Percentiles rank a stretch among this genome's conserved stretches.
phyloP scores from a whole-genome alignment of 2,797 vertebrate species.

The Clangula hyemalis region DNA sequence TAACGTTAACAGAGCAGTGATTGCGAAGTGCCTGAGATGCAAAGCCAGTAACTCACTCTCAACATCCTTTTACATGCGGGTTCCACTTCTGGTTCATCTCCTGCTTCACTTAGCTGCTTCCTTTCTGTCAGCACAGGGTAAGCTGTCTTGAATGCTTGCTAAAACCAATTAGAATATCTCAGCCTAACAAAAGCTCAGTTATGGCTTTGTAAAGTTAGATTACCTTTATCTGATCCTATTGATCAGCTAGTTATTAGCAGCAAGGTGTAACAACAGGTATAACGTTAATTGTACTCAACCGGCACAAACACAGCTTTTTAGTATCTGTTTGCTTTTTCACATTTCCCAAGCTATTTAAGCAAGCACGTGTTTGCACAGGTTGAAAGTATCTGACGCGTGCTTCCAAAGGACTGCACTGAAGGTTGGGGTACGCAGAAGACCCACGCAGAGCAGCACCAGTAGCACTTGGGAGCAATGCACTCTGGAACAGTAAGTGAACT shows the following conservation, averaged over 20 bases:
- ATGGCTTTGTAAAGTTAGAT: background rate
- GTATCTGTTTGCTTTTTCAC: background rate
- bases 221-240: background rate
- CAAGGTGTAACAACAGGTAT: background rate
- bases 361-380: background rate
- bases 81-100: background rate
- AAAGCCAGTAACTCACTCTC: background rate
- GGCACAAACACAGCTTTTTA: background rate
- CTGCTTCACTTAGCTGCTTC: background rate
- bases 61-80: background rate
- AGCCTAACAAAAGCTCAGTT: background rate
- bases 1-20: background rate
- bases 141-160: background rate
- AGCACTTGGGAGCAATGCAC: background rate
- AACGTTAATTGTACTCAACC: background rate
- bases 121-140: background rate
- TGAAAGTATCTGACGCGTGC: background rate
- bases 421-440: background rate
- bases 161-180: background rate
- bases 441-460: background rate
- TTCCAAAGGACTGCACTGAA: background rate
- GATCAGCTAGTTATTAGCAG: background rate
- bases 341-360: background rate
- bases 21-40: background rate
- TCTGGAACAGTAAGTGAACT: background rate